These are phyloP conservation scores for Clepsis dumicolana DNA, from an alignment of 2,888 invertebrate species.

Conservation along the genomic window DNA sequence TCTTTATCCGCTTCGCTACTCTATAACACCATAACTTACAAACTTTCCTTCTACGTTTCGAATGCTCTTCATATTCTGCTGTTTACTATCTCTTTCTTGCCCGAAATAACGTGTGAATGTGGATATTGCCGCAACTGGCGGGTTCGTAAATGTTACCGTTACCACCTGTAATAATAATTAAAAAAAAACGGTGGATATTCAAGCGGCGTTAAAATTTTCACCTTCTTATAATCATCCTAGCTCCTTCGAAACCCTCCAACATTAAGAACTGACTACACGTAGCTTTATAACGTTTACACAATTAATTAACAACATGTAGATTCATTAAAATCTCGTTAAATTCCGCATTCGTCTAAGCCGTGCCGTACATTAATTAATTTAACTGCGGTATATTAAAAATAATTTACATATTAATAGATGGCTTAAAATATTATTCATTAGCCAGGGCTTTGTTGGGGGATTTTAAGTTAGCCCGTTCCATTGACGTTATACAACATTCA, in stretches of 20 bases:
- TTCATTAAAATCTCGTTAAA: slow-evolving; percentile 38
- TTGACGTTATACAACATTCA: not conserved
- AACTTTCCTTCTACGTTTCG: slow-evolving; percentile 35
- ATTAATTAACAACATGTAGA: slow-evolving; percentile 37
- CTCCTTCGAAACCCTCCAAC: slow-evolving; percentile 6
- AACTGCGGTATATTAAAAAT: slow-evolving; percentile 39
- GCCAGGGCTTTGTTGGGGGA: not conserved
- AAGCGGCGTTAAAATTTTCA: not conserved
- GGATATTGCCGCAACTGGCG: not conserved
- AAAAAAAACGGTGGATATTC: too few relatives aligned
- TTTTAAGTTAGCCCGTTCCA: not conserved
- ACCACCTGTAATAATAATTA: too few relatives aligned
- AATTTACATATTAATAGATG: slow-evolving; percentile 32
- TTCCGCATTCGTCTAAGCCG: slow-evolving; percentile 38
- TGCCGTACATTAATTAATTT: slow-evolving; percentile 32
- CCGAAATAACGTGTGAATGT: slow-evolving; percentile 14
- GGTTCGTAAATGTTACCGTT: not conserved
- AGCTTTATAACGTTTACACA: slow-evolving; percentile 19
- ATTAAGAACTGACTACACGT: slow-evolving; percentile 9
- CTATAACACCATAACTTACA: slow-evolving; percentile 35
- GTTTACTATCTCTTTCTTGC: slow-evolving; percentile 1
- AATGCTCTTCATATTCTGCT: slow-evolving; percentile 32
- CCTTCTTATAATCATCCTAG: not conserved
- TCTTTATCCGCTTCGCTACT: slow-evolving; percentile 9
- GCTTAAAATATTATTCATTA: slow-evolving; percentile 45